Percentiles rank a stretch among this genome's conserved stretches.
phyloP scores from a whole-genome alignment of 2,113 vertebrate species.

The Larimichthys crocea region DNA sequence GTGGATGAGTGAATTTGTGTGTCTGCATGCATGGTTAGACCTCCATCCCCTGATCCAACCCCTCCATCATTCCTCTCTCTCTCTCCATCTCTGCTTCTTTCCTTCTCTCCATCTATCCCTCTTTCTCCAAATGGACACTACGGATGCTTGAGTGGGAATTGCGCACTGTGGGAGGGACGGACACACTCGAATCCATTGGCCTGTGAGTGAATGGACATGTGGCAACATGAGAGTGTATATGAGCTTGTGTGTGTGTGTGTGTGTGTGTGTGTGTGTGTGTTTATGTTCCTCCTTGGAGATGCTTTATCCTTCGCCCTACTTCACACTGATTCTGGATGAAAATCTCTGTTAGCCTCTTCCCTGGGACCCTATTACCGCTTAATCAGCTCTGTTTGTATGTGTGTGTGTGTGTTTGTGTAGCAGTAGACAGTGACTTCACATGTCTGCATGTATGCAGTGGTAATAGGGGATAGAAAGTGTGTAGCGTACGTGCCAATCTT shows the following conservation, averaged over 20 bases:
- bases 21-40: constrained; percentile 79
- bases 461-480: constrained; percentile 12
- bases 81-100: constrained; percentile 50
- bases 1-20: constrained; percentile 68
- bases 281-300: constrained; percentile 77
- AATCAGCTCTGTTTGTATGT: constrained; percentile 59
- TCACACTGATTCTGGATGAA: constrained; percentile 72
- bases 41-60: constrained; percentile 38
- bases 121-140: constrained; percentile 73
- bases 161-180: constrained; percentile 63
- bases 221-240: constrained; percentile 56
- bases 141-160: constrained; percentile 78
- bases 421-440: background rate
- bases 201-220: constrained; percentile 80
- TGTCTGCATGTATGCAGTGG: constrained; percentile 7
- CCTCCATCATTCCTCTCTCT: constrained; percentile 16
- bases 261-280: constrained; percentile 48
- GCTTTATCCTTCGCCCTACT: constrained; percentile 78
- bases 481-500: background rate
- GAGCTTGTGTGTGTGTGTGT: background rate
- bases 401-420: constrained; percentile 20
- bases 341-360: constrained; percentile 63
- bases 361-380: constrained; percentile 46
- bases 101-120: constrained; percentile 61
- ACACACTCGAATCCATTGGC: constrained; percentile 62